phyloP scores from a whole-genome alignment of 2,888 invertebrate species.

The Pocota personata region DNA sequence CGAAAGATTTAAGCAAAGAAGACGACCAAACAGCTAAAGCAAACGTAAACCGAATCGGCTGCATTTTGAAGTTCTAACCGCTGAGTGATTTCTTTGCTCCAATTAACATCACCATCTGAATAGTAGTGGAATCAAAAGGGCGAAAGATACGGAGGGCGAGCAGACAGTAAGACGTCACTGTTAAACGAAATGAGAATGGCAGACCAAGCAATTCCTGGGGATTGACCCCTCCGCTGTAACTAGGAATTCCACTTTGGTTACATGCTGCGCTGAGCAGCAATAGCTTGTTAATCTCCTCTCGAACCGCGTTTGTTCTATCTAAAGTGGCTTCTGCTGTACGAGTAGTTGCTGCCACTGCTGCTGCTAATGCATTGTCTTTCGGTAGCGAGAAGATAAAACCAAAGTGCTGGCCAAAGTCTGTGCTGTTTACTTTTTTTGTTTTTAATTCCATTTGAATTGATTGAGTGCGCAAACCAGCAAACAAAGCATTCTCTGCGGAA shows the following conservation, averaged over 20 bases:
- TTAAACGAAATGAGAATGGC: conserved; percentile 28
- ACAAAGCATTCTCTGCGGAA: conserved; percentile 29
- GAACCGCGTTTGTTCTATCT: background rate
- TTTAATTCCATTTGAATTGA: conserved; percentile 54
- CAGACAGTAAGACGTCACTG: conserved; percentile 42
- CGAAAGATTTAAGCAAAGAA: conserved; percentile 14
- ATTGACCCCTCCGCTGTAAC: conserved; percentile 37
- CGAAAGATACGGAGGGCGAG: background rate
- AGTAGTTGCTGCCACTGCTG: background rate
- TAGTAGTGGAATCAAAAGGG: conserved; percentile 11
- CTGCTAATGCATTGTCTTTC: conserved; percentile 27
- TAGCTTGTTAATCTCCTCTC: conserved; percentile 38
- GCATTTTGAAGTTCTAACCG: conserved; percentile 45
- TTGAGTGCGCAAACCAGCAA: conserved; percentile 58
- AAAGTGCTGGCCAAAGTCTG: background rate
- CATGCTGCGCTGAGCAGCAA: conserved; percentile 41
- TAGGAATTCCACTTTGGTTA: conserved; percentile 40
- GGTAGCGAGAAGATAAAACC: background rate
- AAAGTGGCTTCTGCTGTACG: background rate
- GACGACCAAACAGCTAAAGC: background rate
- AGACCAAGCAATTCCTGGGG: conserved; percentile 31
- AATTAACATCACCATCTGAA: conserved; percentile 38
- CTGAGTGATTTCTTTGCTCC: conserved; percentile 57
- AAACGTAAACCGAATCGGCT: conserved; percentile 45
- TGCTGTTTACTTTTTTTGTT: conserved; percentile 5